Percentiles rank a stretch among this genome's conserved stretches.
These are phyloP conservation scores for Morbakka virulenta DNA, from an alignment of 30 jellyfish, hydroid and myxozoan genomes.

Conservation along the genomic window DNA sequence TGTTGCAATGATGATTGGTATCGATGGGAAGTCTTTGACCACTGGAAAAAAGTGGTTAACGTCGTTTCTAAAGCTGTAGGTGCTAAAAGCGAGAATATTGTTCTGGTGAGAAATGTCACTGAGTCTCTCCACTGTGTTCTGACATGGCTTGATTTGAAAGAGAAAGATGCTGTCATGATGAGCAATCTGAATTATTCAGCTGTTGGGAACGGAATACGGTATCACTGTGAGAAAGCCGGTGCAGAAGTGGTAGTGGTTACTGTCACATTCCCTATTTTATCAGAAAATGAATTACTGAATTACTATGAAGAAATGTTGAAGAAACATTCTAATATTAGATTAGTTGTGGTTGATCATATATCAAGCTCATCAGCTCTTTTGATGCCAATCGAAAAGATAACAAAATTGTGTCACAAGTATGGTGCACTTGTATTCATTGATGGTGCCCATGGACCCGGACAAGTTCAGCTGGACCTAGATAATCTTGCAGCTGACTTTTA, in stretches of 20 bases:
- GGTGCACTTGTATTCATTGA: constrained; percentile 73
- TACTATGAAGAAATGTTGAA: constrained; percentile 28
- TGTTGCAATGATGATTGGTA: constrained; percentile 80
- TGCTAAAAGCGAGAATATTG: constrained; percentile 67
- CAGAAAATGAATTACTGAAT: constrained; percentile 59
- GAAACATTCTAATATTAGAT: constrained; percentile 46
- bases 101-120: constrained; percentile 75
- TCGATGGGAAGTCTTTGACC: constrained; percentile 32
- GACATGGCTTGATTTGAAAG: constrained; percentile 3
- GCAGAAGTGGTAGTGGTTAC: constrained; percentile 47
- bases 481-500: constrained; percentile 81
- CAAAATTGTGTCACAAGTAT: constrained; percentile 62
- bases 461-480: constrained; percentile 66
- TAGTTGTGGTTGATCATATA: constrained; percentile 92
- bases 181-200: constrained; percentile 82
- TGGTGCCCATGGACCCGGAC: constrained; percentile 99
- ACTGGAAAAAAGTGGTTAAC: constrained; percentile 56
- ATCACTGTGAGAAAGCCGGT: constrained; percentile 49
- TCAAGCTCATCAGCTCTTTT: constrained; percentile 83
- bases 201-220: constrained; percentile 64
- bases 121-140: constrained; percentile 70
- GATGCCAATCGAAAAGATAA: constrained; percentile 74
- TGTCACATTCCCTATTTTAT: constrained; percentile 65
- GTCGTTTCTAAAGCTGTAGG: constrained; percentile 86
- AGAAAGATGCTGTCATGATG: constrained; percentile 56